Evolutionary conservation across 2,113 vertebrate genomes (phyloP).

Genomic region (Vidua chalybeata): DNA sequence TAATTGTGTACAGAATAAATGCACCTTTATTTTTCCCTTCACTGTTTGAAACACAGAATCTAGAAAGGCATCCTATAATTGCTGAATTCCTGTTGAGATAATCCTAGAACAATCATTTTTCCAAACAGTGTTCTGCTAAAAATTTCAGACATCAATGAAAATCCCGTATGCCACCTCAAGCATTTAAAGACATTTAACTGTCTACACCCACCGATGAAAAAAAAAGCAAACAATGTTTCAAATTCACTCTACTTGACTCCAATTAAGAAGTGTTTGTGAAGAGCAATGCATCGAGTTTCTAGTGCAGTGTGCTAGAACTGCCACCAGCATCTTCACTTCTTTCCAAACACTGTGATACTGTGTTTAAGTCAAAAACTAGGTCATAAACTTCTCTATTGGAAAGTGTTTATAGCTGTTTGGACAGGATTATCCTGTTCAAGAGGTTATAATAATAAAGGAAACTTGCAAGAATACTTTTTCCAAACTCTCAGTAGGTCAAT

Average conservation of each 20-base stretch:
- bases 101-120: not conserved
- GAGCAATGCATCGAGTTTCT: not conserved
- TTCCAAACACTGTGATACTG: not conserved
- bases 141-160: not conserved
- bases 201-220: not conserved
- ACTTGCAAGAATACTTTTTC: not conserved
- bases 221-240: not conserved
- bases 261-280: not conserved
- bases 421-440: conserved; percentile 43
- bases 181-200: not conserved
- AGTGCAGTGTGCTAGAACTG: not conserved
- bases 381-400: conserved; percentile 56
- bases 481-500: not conserved
- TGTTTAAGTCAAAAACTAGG: conserved; percentile 55
- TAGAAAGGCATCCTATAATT: not conserved
- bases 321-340: not conserved
- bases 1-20: not conserved
- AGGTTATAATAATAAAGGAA: conserved; percentile 68
- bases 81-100: not conserved
- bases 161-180: not conserved
- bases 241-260: not conserved
- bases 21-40: not conserved
- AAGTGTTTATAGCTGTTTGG: conserved; percentile 41
- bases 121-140: not conserved
- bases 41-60: not conserved